Evolutionary conservation across 2,888 invertebrate species (phyloP), one percentile per base, ranked within the genome.

Genomic region (Hypercompe scribonia): DNA sequence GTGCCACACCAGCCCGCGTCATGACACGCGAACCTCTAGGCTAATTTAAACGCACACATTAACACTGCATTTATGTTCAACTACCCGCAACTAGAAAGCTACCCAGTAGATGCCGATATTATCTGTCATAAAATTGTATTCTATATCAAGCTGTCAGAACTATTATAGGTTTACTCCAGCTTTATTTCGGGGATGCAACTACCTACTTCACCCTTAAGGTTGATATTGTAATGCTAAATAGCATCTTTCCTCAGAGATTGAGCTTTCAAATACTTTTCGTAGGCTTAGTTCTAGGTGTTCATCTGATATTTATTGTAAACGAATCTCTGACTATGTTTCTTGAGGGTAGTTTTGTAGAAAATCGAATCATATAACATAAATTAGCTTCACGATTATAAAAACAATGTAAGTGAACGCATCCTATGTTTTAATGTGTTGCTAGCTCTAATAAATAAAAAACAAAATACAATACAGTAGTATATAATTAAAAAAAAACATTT

Each of bases 1-100:
- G 95, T 87, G 0, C 94, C 94, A 0, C 93, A 94, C 74, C 89
- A 89, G 24, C 89, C 92, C 0, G 75, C 88, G 10, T 93, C 94
- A 88, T 93, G 93, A 93, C 91, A 88, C 65, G 64, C 58, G 72
- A 71, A 71, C 2, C 58, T 58, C 15, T 78, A 75, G 68, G 33
- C 54, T 31, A 71, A 24, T n/a, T 65, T 4, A 58, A 58, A 74
- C 46, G n/a, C 75, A 69, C 68, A 46, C 36, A 66, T 65, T 61
- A 58, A 69, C 64, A 72, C 61, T 36, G 66, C 66, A 58, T 68
- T 74, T 70, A 67, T 39, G 39, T 65, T 58, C 3, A 42, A 50
- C 39, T 71, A 58, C 39, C 36, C 34, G n/a, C 65, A 65, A n/a
- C 28, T 10, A 54, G n/a, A 54, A 28, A 33, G 13, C 24, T 67